Conservation (phyloP, 1,140 invertebrate species). For the Pseudoatta argentina region DNA sequence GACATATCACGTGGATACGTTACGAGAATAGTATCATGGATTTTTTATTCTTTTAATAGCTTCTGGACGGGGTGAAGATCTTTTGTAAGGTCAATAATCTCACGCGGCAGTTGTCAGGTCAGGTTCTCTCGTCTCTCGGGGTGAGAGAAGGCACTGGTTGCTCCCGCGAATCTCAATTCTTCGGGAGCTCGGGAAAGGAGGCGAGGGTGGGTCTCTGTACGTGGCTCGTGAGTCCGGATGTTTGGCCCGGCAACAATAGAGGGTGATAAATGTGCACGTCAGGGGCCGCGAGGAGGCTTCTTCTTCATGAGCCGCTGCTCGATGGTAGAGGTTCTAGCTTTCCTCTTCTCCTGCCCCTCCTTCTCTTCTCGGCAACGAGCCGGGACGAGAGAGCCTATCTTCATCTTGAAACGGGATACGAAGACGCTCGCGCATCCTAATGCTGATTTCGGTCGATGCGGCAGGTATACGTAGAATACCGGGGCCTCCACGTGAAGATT, state of each 20-base stretch:
- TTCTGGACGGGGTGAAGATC: slow-evolving; percentile 41
- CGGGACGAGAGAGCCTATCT: slow-evolving; percentile 79
- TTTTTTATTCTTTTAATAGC: slow-evolving; percentile 26
- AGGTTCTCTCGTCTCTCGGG: slow-evolving; percentile 30
- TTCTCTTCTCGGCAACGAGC: slow-evolving; percentile 63
- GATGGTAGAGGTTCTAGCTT: slow-evolving; percentile 68
- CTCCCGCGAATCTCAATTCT: slow-evolving; percentile 81
- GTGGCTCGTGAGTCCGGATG: slow-evolving; percentile 81
- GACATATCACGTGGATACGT: slow-evolving; percentile 4
- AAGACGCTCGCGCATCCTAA: slow-evolving; percentile 82
- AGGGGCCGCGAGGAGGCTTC: slow-evolving; percentile 73
- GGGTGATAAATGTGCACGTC: slow-evolving; percentile 84
- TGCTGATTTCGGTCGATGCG: slow-evolving; percentile 74
- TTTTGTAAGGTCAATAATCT: slow-evolving; percentile 60
- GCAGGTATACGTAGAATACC: slow-evolving; percentile 48
- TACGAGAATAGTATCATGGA: background rate
- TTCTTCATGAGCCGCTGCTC: slow-evolving; percentile 72
- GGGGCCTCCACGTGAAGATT: slow-evolving; percentile 5
- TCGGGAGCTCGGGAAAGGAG: slow-evolving; percentile 48
- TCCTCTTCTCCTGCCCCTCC: slow-evolving; percentile 58
- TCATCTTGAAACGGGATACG: slow-evolving; percentile 85
- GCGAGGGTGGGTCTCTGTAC: slow-evolving; percentile 55
- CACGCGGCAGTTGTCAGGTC: slow-evolving; percentile 50
- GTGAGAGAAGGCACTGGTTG: slow-evolving; percentile 43
- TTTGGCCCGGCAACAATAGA: slow-evolving; percentile 82